A percentile compares a stretch with the other conserved stretches of the same genome.
phyloP scores from a whole-genome alignment of 2,888 invertebrate species.

The Apomyelois bistriatella region DNA sequence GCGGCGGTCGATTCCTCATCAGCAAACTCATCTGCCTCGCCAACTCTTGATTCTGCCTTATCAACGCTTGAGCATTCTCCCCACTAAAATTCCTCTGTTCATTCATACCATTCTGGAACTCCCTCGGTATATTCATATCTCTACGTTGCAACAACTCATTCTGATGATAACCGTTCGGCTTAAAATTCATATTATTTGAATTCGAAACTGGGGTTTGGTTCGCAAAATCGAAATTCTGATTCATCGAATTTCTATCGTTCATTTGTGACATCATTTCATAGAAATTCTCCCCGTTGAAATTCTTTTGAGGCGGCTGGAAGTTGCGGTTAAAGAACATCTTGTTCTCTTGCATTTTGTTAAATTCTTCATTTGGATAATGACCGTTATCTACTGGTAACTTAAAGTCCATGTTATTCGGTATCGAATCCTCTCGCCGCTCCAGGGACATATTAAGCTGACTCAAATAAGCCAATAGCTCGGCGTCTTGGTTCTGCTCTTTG shows the following conservation, averaged over 20 bases:
- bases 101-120: constrained; percentile 30
- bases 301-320: constrained; percentile 52
- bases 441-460: constrained; percentile 55
- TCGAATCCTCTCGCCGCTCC: constrained; percentile 52
- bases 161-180: constrained; percentile 62
- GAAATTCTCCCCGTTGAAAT: constrained; percentile 51
- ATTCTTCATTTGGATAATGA: constrained; percentile 55
- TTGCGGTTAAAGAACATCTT: constrained; percentile 58
- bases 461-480: constrained; percentile 58
- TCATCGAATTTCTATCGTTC: constrained; percentile 47
- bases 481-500: constrained; percentile 57
- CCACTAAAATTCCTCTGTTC: constrained; percentile 38
- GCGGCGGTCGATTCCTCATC: constrained; percentile 65
- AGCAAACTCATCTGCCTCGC: constrained; percentile 67
- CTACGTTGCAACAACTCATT: constrained; percentile 60
- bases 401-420: constrained; percentile 51
- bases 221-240: constrained; percentile 57
- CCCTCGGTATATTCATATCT: constrained; percentile 42
- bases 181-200: constrained; percentile 47
- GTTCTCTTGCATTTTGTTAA: constrained; percentile 53
- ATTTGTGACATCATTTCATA: constrained; percentile 58
- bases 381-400: constrained; percentile 62
- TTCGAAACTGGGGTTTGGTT: constrained; percentile 48
- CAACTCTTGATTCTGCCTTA: constrained; percentile 66
- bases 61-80: constrained; percentile 52